These are phyloP conservation scores for Agrotis puta DNA, from an alignment of 2,888 invertebrate species.

Conservation along the genomic window DNA sequence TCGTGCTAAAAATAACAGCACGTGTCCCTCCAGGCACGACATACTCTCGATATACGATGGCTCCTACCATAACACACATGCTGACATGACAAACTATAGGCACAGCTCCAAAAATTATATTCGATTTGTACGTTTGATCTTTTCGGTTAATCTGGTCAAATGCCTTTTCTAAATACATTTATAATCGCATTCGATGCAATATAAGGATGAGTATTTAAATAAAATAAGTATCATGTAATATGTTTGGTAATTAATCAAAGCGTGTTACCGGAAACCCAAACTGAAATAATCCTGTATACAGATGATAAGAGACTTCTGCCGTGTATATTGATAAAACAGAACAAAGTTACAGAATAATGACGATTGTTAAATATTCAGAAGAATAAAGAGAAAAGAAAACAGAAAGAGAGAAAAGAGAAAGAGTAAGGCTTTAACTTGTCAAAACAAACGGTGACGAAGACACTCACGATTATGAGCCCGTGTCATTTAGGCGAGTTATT, in stretches of 20 bases:
- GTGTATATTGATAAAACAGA: not conserved
- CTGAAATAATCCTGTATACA: not conserved
- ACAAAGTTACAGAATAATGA: not conserved
- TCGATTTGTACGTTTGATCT: conserved; percentile 28
- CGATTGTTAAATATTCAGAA: not conserved
- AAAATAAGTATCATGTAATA: too few species aligned
- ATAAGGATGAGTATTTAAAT: too few species aligned
- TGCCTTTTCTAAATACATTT: not conserved
- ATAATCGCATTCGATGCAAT: not conserved
- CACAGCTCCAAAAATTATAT: conserved; percentile 13
- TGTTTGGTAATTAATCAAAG: too few species aligned
- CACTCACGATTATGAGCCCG: conserved; percentile 48
- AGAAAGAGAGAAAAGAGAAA: not conserved
- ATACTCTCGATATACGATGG: conserved; percentile 71
- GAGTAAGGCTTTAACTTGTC: conserved; percentile 5
- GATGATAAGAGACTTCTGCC: not conserved
- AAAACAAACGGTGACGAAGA: conserved; percentile 32
- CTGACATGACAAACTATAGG: conserved; percentile 38
- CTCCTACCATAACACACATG: conserved; percentile 62
- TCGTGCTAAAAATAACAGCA: conserved; percentile 83
- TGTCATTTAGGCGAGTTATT: conserved; percentile 67
- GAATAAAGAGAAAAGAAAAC: not conserved
- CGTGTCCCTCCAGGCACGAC: conserved; percentile 81
- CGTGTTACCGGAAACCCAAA: too few species aligned
- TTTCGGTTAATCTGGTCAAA: not conserved